phyloP scores from a whole-genome alignment of 2,797 vertebrate genomes.

The Takifugu rubripes region DNA sequence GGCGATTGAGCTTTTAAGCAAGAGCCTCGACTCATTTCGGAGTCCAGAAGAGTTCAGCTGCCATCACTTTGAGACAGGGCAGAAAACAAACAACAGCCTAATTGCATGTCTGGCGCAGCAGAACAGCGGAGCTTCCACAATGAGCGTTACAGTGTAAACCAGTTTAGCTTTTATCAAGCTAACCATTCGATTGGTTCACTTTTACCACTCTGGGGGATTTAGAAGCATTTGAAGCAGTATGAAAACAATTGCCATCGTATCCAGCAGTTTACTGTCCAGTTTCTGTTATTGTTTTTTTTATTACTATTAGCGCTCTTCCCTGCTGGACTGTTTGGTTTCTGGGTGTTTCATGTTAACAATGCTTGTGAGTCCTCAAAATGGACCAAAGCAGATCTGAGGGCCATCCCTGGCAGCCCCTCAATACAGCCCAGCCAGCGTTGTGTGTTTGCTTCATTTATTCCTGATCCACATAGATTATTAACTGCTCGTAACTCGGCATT shows the following conservation, averaged over 20 bases:
- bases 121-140: neutral
- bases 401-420: constrained; percentile 7
- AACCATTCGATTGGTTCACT: constrained; percentile 8
- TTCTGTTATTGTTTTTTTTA: constrained; percentile 10
- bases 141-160: neutral
- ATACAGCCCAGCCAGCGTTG: constrained; percentile 5
- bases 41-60: neutral
- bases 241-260: constrained; percentile 19
- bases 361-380: constrained; percentile 17
- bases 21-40: constrained; percentile 1
- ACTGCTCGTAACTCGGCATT: constrained; percentile 9
- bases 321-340: constrained; percentile 21
- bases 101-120: neutral
- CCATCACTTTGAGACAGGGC: neutral
- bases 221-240: neutral
- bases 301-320: constrained; percentile 20
- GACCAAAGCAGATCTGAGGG: constrained; percentile 13
- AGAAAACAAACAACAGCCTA: neutral
- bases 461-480: neutral
- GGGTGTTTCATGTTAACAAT: constrained; percentile 19
- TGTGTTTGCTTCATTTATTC: constrained; percentile 13
- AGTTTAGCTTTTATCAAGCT: constrained; percentile 1
- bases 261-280: constrained; percentile 10
- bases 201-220: constrained; percentile 10
- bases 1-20: neutral